Evolutionary conservation across 2,888 invertebrate species (phyloP).

Genomic region (Monochamus alternatus): DNA sequence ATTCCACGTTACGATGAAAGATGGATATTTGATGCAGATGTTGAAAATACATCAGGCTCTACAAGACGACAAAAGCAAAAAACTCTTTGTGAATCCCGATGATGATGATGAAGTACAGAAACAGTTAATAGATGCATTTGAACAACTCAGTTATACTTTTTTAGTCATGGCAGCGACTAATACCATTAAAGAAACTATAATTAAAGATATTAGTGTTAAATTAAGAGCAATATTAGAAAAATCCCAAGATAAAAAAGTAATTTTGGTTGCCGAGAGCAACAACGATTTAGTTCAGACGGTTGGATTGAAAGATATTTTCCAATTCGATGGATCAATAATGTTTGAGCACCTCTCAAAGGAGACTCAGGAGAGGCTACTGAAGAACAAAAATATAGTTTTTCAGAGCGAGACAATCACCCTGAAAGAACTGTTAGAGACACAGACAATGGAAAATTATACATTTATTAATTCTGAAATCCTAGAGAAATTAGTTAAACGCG

Average conservation of each 20-base stretch:
- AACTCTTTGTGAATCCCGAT: neutral
- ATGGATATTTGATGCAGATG: neutral
- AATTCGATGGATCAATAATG: neutral
- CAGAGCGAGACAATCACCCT: conserved; percentile 13
- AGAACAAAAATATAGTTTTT: conserved; percentile 9
- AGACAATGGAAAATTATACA: neutral
- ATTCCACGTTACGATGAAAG: neutral
- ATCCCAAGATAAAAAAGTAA: neutral
- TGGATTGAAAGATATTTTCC: neutral
- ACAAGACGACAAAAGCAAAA: neutral
- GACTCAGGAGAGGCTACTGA: neutral
- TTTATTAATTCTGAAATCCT: conserved; percentile 11
- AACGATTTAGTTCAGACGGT: neutral
- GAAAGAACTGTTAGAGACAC: conserved; percentile 6
- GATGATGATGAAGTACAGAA: neutral
- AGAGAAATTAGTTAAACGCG: neutral
- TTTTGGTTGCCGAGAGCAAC: neutral
- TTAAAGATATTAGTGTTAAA: neutral
- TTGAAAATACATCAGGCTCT: neutral
- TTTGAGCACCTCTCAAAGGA: conserved; percentile 9
- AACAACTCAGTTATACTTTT: neutral
- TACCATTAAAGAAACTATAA: neutral
- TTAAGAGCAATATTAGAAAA: neutral
- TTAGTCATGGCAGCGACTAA: neutral
- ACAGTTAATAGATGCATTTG: neutral